Conservation (phyloP, 1,140 invertebrate genomes). For the Vanessa atalanta region DNA sequence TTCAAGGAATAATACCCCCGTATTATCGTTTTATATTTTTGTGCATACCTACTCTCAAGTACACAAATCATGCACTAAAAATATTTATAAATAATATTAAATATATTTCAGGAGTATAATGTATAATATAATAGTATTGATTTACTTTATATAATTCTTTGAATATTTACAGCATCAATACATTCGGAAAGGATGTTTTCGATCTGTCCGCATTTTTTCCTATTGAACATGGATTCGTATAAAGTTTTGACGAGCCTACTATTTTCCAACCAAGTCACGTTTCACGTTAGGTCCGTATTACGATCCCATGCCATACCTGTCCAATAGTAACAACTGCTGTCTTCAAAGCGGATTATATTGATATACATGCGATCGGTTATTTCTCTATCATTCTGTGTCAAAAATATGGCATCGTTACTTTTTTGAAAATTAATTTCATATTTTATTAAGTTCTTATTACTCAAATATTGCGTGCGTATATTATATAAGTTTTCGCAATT, state of each 20-base stretch:
- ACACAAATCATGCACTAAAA: neutral
- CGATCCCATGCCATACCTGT: slow-evolving; percentile 49
- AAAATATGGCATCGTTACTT: slow-evolving; percentile 50
- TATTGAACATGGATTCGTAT: slow-evolving; percentile 18
- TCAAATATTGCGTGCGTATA: too few relatives aligned
- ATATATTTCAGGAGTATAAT: too few relatives aligned
- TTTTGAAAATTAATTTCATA: neutral
- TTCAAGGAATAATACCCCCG: slow-evolving; percentile 60
- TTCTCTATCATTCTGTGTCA: slow-evolving; percentile 47
- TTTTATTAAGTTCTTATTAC: too few relatives aligned
- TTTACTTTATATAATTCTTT: too few relatives aligned
- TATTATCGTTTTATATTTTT: slow-evolving; percentile 36
- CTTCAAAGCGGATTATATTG: slow-evolving; percentile 43
- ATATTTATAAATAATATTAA: neutral
- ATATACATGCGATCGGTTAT: slow-evolving; percentile 51
- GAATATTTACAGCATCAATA: neutral
- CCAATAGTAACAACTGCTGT: slow-evolving; percentile 44
- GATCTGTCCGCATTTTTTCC: neutral
- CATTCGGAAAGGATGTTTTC: neutral
- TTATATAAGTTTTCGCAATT: too few relatives aligned
- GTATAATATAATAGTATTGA: too few relatives aligned
- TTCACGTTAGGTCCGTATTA: slow-evolving; percentile 42
- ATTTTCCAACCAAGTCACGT: slow-evolving; percentile 43
- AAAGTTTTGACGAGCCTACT: slow-evolving; percentile 15
- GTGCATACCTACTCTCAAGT: slow-evolving; percentile 6